Conservation (phyloP, 2,888 invertebrate species). For the Celastrina argiolus region DNA sequence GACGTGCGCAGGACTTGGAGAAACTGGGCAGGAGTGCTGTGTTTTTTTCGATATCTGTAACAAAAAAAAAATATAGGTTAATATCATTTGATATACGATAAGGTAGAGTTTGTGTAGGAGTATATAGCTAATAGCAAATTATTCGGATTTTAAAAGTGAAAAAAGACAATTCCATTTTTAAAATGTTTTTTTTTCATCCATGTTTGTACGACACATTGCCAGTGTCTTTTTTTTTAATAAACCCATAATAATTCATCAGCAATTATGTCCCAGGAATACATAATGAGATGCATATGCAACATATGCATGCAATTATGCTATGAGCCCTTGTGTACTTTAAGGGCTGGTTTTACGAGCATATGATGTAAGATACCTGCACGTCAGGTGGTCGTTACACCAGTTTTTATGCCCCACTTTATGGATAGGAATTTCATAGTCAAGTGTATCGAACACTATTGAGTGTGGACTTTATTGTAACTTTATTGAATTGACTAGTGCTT, state of each 20-base stretch:
- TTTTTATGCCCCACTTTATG: slow-evolving; percentile 46
- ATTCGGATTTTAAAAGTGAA: neutral
- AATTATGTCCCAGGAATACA: neutral
- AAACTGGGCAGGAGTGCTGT: slow-evolving; percentile 42
- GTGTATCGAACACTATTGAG: neutral
- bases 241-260: neutral
- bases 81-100: no score
- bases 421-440: neutral
- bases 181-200: neutral
- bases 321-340: slow-evolving; percentile 34
- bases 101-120: no score
- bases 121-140: no score
- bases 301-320: slow-evolving; percentile 25
- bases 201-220: neutral
- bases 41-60: slow-evolving; percentile 48
- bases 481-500: neutral
- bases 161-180: neutral
- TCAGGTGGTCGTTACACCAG: slow-evolving; percentile 55
- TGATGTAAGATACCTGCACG: slow-evolving; percentile 54
- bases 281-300: slow-evolving; percentile 18
- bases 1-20: slow-evolving; percentile 30
- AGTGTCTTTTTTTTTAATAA: neutral
- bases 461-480: neutral
- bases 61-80: slow-evolving; percentile 41
- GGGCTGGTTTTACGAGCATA: slow-evolving; percentile 40